Conservation (phyloP, 2,797 vertebrate species). For the Pogoniulus pusillus region DNA sequence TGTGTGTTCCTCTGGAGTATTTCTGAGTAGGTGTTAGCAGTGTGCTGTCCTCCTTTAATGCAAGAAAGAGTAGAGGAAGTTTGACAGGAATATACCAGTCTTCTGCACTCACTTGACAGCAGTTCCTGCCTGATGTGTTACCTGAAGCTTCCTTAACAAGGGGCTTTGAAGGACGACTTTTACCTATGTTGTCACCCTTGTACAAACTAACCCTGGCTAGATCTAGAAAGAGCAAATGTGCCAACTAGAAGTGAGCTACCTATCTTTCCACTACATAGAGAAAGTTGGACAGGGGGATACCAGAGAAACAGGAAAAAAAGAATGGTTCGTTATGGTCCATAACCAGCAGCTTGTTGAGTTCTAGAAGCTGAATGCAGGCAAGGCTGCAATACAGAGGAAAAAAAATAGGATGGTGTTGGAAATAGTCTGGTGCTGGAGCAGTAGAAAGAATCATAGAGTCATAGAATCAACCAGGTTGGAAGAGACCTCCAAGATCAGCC, state of each 20-base stretch:
- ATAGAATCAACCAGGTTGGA: too few species aligned
- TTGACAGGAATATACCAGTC: background rate
- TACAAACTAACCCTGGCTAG: background rate
- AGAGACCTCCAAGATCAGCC: too few species aligned
- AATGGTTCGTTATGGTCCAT: background rate
- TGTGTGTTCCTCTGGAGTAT: background rate
- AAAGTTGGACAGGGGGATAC: background rate
- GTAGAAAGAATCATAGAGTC: too few species aligned
- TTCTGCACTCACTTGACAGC: background rate
- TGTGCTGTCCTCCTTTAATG: background rate
- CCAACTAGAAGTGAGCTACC: background rate
- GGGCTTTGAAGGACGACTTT: background rate
- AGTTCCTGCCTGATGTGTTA: background rate
- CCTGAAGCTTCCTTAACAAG: background rate
- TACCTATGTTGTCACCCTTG: background rate
- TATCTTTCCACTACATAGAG: background rate
- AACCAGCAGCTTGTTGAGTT: background rate
- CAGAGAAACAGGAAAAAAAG: background rate
- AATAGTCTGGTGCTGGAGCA: background rate
- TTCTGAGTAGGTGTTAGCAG: background rate
- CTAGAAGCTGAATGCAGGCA: background rate
- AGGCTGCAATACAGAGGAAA: background rate
- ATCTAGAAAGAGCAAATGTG: background rate
- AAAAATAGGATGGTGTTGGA: background rate
- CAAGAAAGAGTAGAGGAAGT: background rate